Evolutionary conservation across 2,888 invertebrate species (phyloP).

Genomic region (Orchesella flavescens): DNA sequence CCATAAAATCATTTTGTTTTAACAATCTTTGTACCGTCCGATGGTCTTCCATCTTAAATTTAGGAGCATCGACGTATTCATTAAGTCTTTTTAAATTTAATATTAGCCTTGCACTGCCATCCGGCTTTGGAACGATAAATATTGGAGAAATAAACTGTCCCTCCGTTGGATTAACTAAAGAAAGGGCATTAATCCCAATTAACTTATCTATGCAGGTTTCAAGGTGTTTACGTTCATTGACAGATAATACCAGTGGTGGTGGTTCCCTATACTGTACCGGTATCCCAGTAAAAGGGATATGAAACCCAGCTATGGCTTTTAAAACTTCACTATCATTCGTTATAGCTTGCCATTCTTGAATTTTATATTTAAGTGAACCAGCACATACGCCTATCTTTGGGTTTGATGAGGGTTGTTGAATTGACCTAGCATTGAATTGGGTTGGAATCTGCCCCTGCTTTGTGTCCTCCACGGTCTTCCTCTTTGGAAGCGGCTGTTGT

Average conservation of each 20-base stretch:
- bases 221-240: not conserved
- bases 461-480: not conserved
- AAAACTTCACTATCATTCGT: constrained; percentile 6
- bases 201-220: too few relatives aligned
- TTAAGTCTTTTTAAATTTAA: constrained; percentile 25
- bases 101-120: not conserved
- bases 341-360: not conserved
- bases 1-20: not conserved
- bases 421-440: not conserved
- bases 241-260: not conserved
- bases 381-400: not conserved
- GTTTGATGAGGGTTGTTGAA: too few relatives aligned
- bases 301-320: not conserved
- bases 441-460: not conserved
- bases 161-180: too few relatives aligned
- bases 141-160: constrained; percentile 13
- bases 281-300: constrained; percentile 14
- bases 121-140: constrained; percentile 27
- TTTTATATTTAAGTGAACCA: not conserved
- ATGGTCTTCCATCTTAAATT: constrained; percentile 36
- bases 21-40: not conserved
- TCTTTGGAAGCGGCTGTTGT: not conserved
- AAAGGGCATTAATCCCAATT: too few relatives aligned
- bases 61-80: not conserved
- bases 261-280: not conserved